A percentile compares a stretch with the other conserved stretches of the same genome.
Conservation (phyloP, 2,888 invertebrate genomes). For the Hypomecis atomaria region DNA sequence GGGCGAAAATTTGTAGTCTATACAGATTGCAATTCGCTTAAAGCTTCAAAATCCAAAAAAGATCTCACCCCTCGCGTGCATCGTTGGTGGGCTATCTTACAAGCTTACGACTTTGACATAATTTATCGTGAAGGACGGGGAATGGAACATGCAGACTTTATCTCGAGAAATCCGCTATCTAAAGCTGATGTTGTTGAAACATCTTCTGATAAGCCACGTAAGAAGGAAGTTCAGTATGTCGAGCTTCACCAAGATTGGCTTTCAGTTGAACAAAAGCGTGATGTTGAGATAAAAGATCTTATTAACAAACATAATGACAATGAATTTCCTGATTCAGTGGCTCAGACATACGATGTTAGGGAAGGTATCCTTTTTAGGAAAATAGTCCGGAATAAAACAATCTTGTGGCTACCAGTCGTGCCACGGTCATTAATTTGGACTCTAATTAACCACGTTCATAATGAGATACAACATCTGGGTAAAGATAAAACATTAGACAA, state of each 20-base stretch:
- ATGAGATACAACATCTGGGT: constrained; percentile 43
- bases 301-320: constrained; percentile 29
- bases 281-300: constrained; percentile 40
- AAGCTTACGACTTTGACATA: constrained; percentile 44
- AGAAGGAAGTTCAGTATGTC: constrained; percentile 36
- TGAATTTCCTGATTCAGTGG: constrained; percentile 12
- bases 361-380: constrained; percentile 45
- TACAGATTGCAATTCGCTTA: constrained; percentile 44
- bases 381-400: constrained; percentile 37
- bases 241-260: constrained; percentile 45
- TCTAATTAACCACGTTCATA: constrained; percentile 43
- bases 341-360: constrained; percentile 45
- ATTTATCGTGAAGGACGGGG: too few relatives aligned
- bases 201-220: too few relatives aligned
- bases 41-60: constrained; percentile 40
- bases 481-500: constrained; percentile 47
- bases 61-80: constrained; percentile 42
- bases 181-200: neutral
- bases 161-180: constrained; percentile 21
- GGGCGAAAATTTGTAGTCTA: constrained; percentile 36
- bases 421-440: constrained; percentile 45
- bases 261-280: constrained; percentile 46
- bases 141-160: constrained; percentile 42
- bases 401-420: constrained; percentile 44
- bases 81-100: constrained; percentile 44